These are phyloP conservation scores for Cabera pusaria DNA, from an alignment of 2,888 invertebrate genomes.

Conservation along the genomic window DNA sequence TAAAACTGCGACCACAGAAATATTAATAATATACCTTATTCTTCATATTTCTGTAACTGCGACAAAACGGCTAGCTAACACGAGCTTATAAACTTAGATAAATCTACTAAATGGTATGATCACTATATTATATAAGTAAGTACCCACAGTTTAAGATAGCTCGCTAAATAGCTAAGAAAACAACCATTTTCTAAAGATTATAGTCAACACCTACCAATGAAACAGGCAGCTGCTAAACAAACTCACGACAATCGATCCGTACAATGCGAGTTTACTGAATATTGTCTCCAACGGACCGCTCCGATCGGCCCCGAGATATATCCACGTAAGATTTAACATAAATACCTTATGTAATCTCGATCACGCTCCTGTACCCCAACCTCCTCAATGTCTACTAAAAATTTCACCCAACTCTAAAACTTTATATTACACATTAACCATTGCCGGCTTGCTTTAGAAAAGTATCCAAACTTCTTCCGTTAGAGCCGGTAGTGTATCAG, in stretches of 20 bases:
- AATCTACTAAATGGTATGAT: too few relatives aligned
- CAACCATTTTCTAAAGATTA: too few relatives aligned
- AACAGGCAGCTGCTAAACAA: slow-evolving; percentile 13
- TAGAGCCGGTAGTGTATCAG: slow-evolving; percentile 33
- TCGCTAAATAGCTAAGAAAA: too few relatives aligned
- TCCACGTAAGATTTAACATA: slow-evolving; percentile 61
- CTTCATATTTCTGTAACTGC: too few relatives aligned
- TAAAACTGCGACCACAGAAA: too few relatives aligned
- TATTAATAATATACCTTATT: too few relatives aligned
- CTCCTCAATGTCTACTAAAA: slow-evolving; percentile 26
- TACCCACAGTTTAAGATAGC: too few relatives aligned
- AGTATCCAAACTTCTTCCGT: too few relatives aligned
- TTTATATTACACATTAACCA: slow-evolving; percentile 25
- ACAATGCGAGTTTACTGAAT: slow-evolving; percentile 38
- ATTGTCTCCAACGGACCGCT: slow-evolving; percentile 14
- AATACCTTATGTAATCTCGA: slow-evolving; percentile 67
- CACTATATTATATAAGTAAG: too few relatives aligned
- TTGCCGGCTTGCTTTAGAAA: slow-evolving; percentile 27
- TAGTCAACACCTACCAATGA: not conserved
- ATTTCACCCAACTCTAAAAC: not conserved
- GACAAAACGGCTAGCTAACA: too few relatives aligned
- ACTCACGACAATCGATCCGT: slow-evolving; percentile 19
- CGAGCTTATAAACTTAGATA: too few relatives aligned
- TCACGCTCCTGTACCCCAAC: slow-evolving; percentile 53
- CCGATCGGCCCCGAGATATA: slow-evolving; percentile 22